Evolutionary conservation across 1,140 invertebrate species (phyloP).

Genomic region (Sinella curviseta): DNA sequence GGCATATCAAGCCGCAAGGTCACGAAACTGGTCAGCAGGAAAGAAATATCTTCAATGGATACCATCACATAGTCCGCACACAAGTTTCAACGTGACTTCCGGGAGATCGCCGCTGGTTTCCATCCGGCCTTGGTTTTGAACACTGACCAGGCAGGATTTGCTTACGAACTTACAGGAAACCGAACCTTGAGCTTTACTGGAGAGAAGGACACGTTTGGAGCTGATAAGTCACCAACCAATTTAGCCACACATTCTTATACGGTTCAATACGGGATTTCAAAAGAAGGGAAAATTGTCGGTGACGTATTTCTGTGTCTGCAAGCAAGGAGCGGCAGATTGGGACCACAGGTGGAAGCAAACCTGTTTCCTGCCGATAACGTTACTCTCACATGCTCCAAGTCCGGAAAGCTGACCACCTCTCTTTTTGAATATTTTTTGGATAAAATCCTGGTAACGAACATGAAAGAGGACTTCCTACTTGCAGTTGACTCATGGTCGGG

Average conservation of each 20-base stretch:
- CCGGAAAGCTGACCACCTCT: conserved; percentile 32
- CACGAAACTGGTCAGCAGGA: conserved; percentile 20
- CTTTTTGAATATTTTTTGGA: conserved; percentile 23
- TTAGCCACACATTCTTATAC: too few relatives aligned
- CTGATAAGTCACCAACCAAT: too few relatives aligned
- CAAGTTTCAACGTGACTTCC: conserved; percentile 14
- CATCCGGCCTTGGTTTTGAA: neutral
- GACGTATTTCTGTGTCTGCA: conserved; percentile 39
- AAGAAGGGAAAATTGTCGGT: conserved; percentile 21
- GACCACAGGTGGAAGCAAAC: conserved; percentile 27
- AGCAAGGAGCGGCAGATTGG: conserved; percentile 33
- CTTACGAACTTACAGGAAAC: neutral
- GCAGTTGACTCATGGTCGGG: neutral
- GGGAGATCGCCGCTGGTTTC: neutral
- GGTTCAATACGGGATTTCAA: conserved; percentile 31
- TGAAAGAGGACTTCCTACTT: neutral
- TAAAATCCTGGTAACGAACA: too few relatives aligned
- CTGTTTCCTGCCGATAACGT: conserved; percentile 13
- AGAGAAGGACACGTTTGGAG: conserved; percentile 27
- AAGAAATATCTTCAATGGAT: neutral
- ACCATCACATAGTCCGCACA: neutral
- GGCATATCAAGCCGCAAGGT: conserved; percentile 30
- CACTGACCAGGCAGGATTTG: conserved; percentile 37
- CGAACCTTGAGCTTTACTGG: conserved; percentile 13
- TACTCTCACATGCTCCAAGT: conserved; percentile 24